phyloP scores from a whole-genome alignment of 2,888 invertebrate species.

The Trimorus sp. region DNA sequence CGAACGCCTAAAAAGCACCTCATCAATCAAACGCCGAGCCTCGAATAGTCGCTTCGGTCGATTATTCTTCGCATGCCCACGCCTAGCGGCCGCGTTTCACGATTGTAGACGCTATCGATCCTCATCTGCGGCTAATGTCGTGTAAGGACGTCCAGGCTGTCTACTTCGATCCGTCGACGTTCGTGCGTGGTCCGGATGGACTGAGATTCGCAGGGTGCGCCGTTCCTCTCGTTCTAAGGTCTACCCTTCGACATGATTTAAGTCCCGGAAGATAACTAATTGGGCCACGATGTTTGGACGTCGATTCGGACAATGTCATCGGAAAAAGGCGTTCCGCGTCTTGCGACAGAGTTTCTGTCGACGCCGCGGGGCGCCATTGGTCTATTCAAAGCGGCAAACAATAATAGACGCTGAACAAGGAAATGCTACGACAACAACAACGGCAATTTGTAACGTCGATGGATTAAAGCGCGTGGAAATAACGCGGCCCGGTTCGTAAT shows the following conservation, averaged over 20 bases:
- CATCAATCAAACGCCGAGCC: constrained; percentile 70
- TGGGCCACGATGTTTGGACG: constrained; percentile 13
- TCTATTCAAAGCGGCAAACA: constrained; percentile 52
- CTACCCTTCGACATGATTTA: not conserved
- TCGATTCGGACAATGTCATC: not conserved
- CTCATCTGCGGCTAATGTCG: constrained; percentile 78
- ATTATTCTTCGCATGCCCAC: constrained; percentile 74
- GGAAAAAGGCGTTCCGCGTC: constrained; percentile 67
- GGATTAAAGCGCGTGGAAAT: constrained; percentile 39
- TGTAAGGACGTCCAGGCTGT: constrained; percentile 76
- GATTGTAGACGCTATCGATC: constrained; percentile 77
- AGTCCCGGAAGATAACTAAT: not conserved
- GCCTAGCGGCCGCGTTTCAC: constrained; percentile 74
- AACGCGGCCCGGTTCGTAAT: constrained; percentile 14
- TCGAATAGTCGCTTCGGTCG: constrained; percentile 64
- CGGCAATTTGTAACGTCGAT: constrained; percentile 34
- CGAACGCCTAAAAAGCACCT: constrained; percentile 55
- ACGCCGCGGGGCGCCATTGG: constrained; percentile 73
- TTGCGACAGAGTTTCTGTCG: constrained; percentile 71
- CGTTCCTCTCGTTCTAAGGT: too few species aligned
- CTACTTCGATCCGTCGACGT: constrained; percentile 74
- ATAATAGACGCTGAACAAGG: constrained; percentile 31
- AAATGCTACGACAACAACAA: constrained; percentile 24
- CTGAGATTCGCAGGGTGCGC: not conserved
- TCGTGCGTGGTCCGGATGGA: constrained; percentile 56